Conservation (phyloP, 1,140 invertebrate genomes). For the Andricus grossulariae region DNA sequence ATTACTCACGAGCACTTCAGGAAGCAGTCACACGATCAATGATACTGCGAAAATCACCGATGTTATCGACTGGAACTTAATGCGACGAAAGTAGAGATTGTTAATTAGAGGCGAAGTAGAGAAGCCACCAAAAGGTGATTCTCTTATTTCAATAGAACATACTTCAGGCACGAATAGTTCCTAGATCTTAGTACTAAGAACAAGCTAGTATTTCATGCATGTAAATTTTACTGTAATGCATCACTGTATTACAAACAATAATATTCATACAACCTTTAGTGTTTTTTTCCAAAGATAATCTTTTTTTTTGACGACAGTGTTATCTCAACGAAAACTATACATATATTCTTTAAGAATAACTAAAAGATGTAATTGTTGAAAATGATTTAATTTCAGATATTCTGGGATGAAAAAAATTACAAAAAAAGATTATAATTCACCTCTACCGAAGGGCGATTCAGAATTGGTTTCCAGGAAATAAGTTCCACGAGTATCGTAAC, state of each 20-base stretch:
- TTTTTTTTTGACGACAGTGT: too few relatives aligned
- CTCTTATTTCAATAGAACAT: not conserved
- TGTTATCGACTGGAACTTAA: conserved; percentile 90
- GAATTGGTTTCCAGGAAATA: conserved; percentile 65
- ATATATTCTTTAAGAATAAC: too few relatives aligned
- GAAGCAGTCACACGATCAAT: not conserved
- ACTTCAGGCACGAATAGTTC: too few relatives aligned
- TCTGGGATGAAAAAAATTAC: not conserved
- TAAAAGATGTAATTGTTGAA: too few relatives aligned
- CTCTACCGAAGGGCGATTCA: conserved; percentile 55
- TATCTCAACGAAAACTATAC: too few relatives aligned
- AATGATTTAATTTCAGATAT: not conserved
- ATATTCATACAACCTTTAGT: too few relatives aligned
- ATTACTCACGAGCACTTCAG: not conserved
- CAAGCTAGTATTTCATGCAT: too few relatives aligned
- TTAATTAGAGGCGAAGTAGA: conserved; percentile 82
- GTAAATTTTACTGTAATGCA: too few relatives aligned
- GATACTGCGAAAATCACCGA: conserved; percentile 83
- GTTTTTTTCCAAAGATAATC: too few relatives aligned
- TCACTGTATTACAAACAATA: too few relatives aligned
- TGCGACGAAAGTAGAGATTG: conserved; percentile 88
- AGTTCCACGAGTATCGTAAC: conserved; percentile 49
- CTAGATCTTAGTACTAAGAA: too few relatives aligned
- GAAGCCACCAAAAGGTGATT: conserved; percentile 66
- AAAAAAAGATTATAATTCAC: conserved; percentile 33